Evolutionary conservation across 2,797 vertebrate genomes (phyloP).

Genomic region (Cossypha caffra): DNA sequence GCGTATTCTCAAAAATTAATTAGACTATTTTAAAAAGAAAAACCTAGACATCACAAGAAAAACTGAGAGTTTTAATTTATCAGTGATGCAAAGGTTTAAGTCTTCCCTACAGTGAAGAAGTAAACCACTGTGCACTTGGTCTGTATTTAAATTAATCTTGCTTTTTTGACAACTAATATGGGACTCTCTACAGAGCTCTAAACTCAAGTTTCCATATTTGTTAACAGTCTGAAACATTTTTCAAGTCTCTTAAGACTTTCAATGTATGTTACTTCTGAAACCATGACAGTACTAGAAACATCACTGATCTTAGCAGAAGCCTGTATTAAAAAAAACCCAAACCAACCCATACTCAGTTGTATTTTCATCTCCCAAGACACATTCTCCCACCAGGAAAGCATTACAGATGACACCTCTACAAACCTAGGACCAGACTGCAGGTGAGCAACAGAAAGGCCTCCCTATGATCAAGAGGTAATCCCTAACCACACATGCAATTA

Average conservation of each 20-base stretch:
- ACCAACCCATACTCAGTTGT: fast-evolving
- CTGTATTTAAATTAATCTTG: not conserved
- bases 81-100: not conserved
- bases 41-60: not conserved
- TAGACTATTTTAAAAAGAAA: not conserved
- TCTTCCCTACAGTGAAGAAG: not conserved
- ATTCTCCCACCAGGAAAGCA: not conserved
- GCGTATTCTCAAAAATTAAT: not conserved
- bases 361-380: not conserved
- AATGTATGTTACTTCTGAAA: not conserved
- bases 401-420: not conserved
- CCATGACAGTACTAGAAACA: not conserved
- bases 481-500: not conserved
- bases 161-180: not conserved
- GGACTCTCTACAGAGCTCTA: not conserved
- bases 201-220: not conserved
- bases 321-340: not conserved
- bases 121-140: not conserved
- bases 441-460: not conserved
- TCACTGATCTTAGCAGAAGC: not conserved
- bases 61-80: not conserved
- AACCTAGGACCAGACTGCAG: not conserved
- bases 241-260: not conserved
- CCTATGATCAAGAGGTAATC: not conserved
- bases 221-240: not conserved